These are phyloP conservation scores for Montipora efflorescens DNA, from an alignment of 64 coral and sea anemone species.

Conservation along the genomic window DNA sequence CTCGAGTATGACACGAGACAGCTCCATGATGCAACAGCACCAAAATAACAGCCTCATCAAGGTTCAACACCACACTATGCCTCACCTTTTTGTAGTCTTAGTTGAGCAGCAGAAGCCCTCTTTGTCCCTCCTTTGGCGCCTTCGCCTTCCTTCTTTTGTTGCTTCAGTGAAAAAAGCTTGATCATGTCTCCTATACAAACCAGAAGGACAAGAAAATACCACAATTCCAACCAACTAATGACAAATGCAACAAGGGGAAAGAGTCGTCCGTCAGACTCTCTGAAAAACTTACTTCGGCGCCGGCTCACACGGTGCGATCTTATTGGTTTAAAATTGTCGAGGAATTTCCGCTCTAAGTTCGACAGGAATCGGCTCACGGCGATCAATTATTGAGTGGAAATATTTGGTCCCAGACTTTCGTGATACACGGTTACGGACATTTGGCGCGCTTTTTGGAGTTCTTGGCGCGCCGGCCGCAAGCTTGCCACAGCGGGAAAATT, in stretches of 20 bases:
- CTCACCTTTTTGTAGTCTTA: conserved; percentile 99
- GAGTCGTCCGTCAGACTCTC: conserved; percentile 23
- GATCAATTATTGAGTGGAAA: conserved; percentile 43
- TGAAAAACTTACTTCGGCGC: conserved; percentile 80
- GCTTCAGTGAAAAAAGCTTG: conserved; percentile 97
- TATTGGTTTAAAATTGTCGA: conserved; percentile 81
- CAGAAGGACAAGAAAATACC: conserved; percentile 32
- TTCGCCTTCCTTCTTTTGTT: conserved; percentile 99
- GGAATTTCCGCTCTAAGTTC: conserved; percentile 15
- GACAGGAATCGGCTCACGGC: not conserved
- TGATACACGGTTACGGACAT: conserved; percentile 18
- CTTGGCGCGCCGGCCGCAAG: conserved; percentile 1
- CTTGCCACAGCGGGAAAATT: not conserved
- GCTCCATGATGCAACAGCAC: conserved; percentile 34
- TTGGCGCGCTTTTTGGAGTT: conserved; percentile 38
- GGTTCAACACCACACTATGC: conserved; percentile 40
- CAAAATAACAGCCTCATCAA: conserved; percentile 34
- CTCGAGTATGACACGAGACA: not conserved
- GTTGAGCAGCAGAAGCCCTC: conserved; percentile 96
- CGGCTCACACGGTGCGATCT: conserved; percentile 55
- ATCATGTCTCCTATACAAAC: conserved; percentile 85
- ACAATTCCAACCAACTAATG: not conserved
- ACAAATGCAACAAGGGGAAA: conserved; percentile 24
- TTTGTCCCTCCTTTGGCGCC: conserved; percentile 91
- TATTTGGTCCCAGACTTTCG: not conserved